Evolutionary conservation across 2,113 vertebrate species (phyloP).

Genomic region (Bambusicola thoracicus): DNA sequence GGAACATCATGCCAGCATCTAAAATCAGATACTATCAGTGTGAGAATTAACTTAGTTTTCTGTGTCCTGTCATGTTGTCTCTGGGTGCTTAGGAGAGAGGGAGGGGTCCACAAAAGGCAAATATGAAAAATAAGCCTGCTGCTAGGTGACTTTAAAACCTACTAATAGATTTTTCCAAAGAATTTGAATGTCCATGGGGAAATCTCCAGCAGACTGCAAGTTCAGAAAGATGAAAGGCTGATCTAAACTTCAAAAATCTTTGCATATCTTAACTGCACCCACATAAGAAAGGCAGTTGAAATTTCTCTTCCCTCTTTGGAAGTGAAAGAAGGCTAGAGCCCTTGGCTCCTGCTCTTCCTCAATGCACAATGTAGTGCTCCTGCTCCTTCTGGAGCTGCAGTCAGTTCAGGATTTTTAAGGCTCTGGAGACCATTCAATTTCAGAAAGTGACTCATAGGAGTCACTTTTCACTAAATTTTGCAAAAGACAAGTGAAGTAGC

Average conservation of each 20-base stretch:
- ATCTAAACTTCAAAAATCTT: background rate
- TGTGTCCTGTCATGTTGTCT: background rate
- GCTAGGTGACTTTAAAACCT: background rate
- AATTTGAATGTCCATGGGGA: background rate
- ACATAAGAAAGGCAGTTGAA: background rate
- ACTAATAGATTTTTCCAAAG: background rate
- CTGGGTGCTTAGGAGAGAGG: background rate
- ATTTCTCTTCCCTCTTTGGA: background rate
- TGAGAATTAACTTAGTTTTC: background rate
- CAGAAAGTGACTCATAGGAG: background rate
- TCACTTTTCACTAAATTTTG: background rate
- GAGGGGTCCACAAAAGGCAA: background rate
- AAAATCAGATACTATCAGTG: background rate
- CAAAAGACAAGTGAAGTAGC: background rate
- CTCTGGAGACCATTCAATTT: background rate
- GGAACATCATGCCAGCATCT: background rate
- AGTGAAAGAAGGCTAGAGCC: background rate
- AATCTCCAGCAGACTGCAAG: background rate
- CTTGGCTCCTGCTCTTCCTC: background rate
- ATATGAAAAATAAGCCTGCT: background rate
- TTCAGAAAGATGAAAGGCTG: background rate
- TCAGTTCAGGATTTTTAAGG: background rate
- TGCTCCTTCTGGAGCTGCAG: background rate
- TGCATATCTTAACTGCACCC: background rate
- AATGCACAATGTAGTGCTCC: background rate